Base-by-base conservation (phyloP, 2,888 invertebrate species). In the Drosophila neotestacea region DNA sequence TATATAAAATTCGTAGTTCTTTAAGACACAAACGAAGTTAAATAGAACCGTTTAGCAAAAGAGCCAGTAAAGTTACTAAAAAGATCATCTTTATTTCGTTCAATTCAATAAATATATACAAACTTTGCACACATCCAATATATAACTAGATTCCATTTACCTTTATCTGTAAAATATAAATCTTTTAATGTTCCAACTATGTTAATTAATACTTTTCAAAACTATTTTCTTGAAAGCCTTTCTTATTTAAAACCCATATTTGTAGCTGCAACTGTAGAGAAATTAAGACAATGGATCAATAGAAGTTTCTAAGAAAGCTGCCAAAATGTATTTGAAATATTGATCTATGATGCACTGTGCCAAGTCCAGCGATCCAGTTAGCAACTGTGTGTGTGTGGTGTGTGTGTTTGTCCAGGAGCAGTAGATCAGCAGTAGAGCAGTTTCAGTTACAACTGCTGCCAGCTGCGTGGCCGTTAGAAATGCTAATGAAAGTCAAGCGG, bases 391-490 rank as follows among this genome's bases (percentile, higher is more conserved):
- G 42, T 41, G 36, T 27, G 30, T 39, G 22, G 65, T 58, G 58
- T 41, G 54, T 46, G 46, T 64, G 66, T 66, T 22, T 60, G 72
- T 60, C 50, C 54, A 76, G 73, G 36, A 44, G 36, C 34, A 60
- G 75, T 72, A 63, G 75, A 75, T 77, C 67, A 77, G 56, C 58
- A 54, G 62, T 54, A 67, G 77, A 72, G 55, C 64, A 71, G 78
- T 62, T 74, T 61, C 54, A 61, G 63, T 60, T 71, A 62, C 77
- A 63, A 59, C 72, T 67, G 63, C 51, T 76, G 77, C 77, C 88
- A 89, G 86, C 86, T 89, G 86, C 88, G 85, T 85, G 88, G 85
- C 85, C 85, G 85, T 86, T 86, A 89, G 89, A 89, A 86, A 86
- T 86, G 85, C 85, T 86, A 86, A 86, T 86, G 89, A 87, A 85